Evolutionary conservation across 2,888 invertebrate species (phyloP).

Genomic region (Meganola albula): DNA sequence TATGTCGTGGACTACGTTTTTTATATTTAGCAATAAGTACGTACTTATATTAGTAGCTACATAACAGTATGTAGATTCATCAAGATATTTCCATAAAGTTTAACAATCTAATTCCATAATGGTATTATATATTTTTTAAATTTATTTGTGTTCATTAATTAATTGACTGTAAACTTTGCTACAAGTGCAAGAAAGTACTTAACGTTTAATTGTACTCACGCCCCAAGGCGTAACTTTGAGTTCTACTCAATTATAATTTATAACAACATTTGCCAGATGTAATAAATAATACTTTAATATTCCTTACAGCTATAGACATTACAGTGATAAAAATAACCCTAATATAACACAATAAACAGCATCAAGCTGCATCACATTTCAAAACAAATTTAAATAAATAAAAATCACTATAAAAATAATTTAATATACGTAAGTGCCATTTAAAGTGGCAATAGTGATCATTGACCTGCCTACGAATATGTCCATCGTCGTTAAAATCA

Average conservation of each 20-base stretch:
- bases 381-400: slow-evolving; percentile 58
- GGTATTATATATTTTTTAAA: too few species aligned
- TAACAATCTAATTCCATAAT: slow-evolving; percentile 20
- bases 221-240: slow-evolving; percentile 41
- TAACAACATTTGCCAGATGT: slow-evolving; percentile 45
- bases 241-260: slow-evolving; percentile 43
- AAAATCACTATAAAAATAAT: slow-evolving; percentile 51
- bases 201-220: slow-evolving; percentile 48
- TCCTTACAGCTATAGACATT: slow-evolving; percentile 52
- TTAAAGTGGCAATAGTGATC: too few species aligned
- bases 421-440: too few species aligned
- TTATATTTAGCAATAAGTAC: slow-evolving; percentile 11
- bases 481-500: too few species aligned
- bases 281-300: slow-evolving; percentile 50
- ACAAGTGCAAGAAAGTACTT: slow-evolving; percentile 40
- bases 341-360: slow-evolving; percentile 58
- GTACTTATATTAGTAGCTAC: slow-evolving; percentile 28
- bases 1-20: slow-evolving; percentile 9
- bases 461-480: too few species aligned
- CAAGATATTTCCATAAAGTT: slow-evolving; percentile 10
- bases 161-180: slow-evolving; percentile 47
- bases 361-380: slow-evolving; percentile 64
- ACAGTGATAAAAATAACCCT: slow-evolving; percentile 54
- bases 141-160: slow-evolving; percentile 33
- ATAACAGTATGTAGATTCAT: slow-evolving; percentile 27